These are phyloP conservation scores for Trachythela sp. DNA, from an alignment of 64 coral and sea anemone genomes.

Conservation along the genomic window DNA sequence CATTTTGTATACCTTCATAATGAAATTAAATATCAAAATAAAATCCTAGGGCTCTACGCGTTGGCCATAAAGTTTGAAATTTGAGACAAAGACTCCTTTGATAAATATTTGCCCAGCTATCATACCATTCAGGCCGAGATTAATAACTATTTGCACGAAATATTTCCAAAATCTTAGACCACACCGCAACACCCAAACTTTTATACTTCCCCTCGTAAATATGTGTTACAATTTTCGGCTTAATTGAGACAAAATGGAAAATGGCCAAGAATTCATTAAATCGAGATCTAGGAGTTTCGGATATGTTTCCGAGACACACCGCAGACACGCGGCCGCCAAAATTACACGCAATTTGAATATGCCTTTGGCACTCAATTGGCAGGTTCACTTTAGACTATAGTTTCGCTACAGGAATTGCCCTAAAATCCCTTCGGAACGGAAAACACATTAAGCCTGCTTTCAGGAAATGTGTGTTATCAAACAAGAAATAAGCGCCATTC, in stretches of 20 bases:
- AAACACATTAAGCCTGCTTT: neutral
- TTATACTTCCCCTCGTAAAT: no score
- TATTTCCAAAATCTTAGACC: neutral
- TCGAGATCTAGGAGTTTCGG: no score
- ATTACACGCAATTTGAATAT: neutral
- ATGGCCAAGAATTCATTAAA: no score
- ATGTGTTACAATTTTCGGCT: no score
- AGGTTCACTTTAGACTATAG: neutral
- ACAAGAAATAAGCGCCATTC: neutral
- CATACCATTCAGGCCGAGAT: neutral
- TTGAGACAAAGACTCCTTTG: neutral
- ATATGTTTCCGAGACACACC: neutral
- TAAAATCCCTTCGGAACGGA: neutral
- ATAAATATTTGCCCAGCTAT: neutral
- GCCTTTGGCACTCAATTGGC: neutral
- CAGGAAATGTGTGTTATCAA: neutral
- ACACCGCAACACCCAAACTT: no score
- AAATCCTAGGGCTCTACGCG: neutral
- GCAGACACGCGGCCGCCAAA: neutral
- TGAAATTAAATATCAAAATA: neutral
- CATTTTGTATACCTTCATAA: neutral
- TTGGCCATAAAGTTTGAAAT: neutral
- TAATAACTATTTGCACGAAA: neutral
- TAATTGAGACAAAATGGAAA: no score
- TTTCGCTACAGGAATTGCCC: neutral